Evolutionary conservation across 1,140 invertebrate genomes (phyloP).

Genomic region (Arctopsyche grandis): DNA sequence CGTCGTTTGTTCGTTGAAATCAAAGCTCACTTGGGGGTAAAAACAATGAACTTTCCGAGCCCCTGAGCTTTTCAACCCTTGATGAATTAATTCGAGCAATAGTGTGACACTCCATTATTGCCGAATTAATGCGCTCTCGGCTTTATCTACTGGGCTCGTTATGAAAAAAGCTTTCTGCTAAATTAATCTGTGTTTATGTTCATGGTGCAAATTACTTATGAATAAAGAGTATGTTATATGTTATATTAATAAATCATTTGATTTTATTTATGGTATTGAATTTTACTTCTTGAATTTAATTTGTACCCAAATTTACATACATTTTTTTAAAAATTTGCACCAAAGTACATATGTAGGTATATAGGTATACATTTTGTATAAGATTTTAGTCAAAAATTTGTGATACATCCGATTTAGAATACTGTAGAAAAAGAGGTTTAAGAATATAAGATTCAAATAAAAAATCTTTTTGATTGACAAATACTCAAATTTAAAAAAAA

Average conservation of each 20-base stretch:
- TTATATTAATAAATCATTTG: background rate
- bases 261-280: background rate
- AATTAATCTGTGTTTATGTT: background rate
- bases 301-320: background rate
- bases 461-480: too few species aligned
- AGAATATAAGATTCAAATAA: too few species aligned
- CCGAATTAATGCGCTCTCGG: background rate
- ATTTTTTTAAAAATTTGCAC: too few species aligned
- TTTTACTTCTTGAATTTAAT: background rate
- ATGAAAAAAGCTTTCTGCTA: background rate
- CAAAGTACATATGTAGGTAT: too few species aligned
- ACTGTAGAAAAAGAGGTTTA: too few species aligned
- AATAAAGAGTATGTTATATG: background rate
- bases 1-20: background rate
- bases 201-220: background rate
- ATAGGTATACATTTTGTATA: too few species aligned
- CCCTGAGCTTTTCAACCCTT: conserved; percentile 2
- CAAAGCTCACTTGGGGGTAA: conserved; percentile 24
- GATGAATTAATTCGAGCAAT: conserved; percentile 31
- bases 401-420: too few species aligned
- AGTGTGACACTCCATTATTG: conserved; percentile 35
- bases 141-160: too few species aligned
- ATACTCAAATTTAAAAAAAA: too few species aligned
- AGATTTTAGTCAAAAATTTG: too few species aligned
- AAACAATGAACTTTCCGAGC: conserved; percentile 18